Percentiles rank a stretch among this genome's conserved stretches.
Evolutionary conservation across 2,797 vertebrate genomes (phyloP).

Genomic region (Crypturellus tataupa): DNA sequence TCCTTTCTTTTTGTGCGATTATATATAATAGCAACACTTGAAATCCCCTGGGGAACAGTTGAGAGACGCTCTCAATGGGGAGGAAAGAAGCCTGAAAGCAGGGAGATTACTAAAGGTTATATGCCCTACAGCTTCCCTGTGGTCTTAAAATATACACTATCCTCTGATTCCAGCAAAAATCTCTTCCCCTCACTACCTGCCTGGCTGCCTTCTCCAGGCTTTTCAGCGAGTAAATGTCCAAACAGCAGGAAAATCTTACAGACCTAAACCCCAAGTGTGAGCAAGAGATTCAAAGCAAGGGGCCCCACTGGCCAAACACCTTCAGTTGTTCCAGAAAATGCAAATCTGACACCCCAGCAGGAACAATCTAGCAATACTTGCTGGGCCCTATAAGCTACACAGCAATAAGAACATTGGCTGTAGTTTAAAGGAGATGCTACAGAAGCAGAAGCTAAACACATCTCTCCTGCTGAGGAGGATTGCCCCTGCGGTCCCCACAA

Average conservation of each 20-base stretch:
- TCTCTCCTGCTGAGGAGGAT: not conserved
- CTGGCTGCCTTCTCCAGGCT: constrained; percentile 27
- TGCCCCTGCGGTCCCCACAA: not conserved
- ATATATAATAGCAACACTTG: constrained; percentile 39
- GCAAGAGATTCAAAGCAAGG: not conserved
- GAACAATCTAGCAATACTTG: not conserved
- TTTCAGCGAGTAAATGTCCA: constrained; percentile 22
- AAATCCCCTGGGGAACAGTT: constrained; percentile 51
- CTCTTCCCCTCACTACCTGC: constrained; percentile 29
- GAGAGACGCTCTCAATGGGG: constrained; percentile 47
- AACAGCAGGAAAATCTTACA: constrained; percentile 33
- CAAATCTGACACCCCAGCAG: not conserved
- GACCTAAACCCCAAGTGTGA: constrained; percentile 9
- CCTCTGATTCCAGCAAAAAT: constrained; percentile 46
- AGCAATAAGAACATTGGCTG: not conserved
- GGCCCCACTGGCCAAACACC: not conserved
- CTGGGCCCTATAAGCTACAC: rapidly evolving
- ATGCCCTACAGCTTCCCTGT: constrained; percentile 25
- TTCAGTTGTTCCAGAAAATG: constrained; percentile 6
- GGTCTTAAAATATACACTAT: constrained; percentile 54
- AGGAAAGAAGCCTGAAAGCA: constrained; percentile 54
- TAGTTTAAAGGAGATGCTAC: not conserved
- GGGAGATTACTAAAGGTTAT: constrained; percentile 64
- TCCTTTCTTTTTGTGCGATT: constrained; percentile 60
- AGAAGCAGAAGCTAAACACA: not conserved